Percentiles rank a stretch among this genome's conserved stretches.
These are phyloP conservation scores for Apodemia duryi DNA, from an alignment of 2,888 invertebrate genomes.

Conservation along the genomic window DNA sequence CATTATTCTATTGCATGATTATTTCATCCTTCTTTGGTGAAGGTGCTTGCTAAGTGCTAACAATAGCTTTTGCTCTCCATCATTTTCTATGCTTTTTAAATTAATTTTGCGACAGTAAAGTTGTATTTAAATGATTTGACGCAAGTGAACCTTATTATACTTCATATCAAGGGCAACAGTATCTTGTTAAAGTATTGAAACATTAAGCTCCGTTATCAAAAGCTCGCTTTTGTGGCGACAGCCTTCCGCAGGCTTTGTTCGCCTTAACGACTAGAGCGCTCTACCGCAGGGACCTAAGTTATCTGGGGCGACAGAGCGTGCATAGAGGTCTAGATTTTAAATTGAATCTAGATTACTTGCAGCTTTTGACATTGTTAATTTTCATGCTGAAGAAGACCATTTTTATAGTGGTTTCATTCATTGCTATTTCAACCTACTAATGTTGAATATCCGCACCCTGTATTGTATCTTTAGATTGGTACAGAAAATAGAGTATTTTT, in stretches of 20 bases:
- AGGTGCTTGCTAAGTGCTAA: too few species aligned
- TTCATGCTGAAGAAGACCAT: not conserved
- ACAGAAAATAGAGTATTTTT: too few species aligned
- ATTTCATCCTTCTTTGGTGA: too few species aligned
- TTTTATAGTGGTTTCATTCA: not conserved
- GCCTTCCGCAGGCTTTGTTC: not conserved
- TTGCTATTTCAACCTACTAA: too few species aligned
- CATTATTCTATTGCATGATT: too few species aligned
- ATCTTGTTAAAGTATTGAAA: conserved; percentile 1
- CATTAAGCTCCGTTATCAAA: conserved; percentile 3
- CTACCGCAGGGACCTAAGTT: not conserved
- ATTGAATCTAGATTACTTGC: conserved; percentile 9
- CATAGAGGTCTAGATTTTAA: conserved; percentile 9
- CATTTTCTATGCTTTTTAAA: too few species aligned
- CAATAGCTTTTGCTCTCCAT: too few species aligned
- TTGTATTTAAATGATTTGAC: too few species aligned
- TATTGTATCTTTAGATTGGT: too few species aligned
- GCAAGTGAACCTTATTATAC: too few species aligned
- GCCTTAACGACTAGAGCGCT: not conserved
- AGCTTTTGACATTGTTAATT: not conserved
- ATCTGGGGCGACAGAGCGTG: conserved; percentile 9
- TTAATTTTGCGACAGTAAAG: too few species aligned
- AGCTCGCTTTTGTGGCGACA: not conserved
- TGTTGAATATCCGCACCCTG: not conserved
- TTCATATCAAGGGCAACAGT: not conserved